phyloP scores from a whole-genome alignment of 2,113 vertebrate genomes.

The Oreochromis niloticus region DNA sequence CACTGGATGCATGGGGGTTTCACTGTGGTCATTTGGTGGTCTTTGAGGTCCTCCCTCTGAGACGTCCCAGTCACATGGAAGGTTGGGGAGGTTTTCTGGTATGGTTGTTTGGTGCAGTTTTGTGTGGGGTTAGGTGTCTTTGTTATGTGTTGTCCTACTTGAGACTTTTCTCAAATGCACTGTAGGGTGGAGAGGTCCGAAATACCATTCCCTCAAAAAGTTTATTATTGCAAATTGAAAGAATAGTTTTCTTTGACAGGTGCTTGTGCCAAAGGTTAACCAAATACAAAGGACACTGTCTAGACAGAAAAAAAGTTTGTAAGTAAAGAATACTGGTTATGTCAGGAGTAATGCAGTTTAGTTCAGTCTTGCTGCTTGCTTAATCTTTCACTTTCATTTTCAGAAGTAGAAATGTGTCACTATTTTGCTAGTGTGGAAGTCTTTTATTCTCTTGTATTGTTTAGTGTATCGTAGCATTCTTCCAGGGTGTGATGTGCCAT shows the following conservation, averaged over 20 bases:
- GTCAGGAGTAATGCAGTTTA: background rate
- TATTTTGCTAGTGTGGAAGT: background rate
- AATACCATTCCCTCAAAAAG: background rate
- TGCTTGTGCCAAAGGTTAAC: background rate
- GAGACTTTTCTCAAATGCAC: background rate
- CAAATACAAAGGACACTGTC: background rate
- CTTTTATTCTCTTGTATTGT: background rate
- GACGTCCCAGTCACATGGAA: background rate
- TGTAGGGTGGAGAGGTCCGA: background rate
- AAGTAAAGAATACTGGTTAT: background rate
- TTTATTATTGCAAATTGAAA: background rate
- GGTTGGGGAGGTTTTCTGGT: background rate
- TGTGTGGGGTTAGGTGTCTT: background rate
- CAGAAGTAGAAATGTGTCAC: background rate
- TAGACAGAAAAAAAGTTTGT: background rate
- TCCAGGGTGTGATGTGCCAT: background rate
- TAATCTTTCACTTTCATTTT: background rate
- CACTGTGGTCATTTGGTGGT: background rate
- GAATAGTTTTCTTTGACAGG: background rate
- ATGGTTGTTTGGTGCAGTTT: background rate
- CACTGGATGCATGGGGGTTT: background rate
- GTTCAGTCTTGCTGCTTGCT: background rate
- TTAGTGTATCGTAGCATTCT: background rate
- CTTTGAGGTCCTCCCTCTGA: background rate
- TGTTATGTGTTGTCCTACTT: background rate